Evolutionary conservation across 1,140 invertebrate species (phyloP).

Genomic region (Pseudomyrmex flavicornis): DNA sequence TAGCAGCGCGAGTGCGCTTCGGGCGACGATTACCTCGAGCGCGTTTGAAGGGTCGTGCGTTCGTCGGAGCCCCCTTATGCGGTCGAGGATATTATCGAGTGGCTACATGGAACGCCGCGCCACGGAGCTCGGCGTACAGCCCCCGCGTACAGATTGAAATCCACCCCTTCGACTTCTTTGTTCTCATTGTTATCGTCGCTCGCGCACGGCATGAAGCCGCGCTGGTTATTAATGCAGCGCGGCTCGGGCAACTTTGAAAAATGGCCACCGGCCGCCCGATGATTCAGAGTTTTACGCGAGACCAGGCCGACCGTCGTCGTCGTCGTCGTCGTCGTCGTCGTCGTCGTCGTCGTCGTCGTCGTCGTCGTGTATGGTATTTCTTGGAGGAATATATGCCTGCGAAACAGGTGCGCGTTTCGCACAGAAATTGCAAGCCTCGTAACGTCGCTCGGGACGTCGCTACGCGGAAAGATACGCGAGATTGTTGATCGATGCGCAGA

Average conservation of each 20-base stretch:
- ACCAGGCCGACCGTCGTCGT: conserved; percentile 59
- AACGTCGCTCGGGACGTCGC: conserved; percentile 21
- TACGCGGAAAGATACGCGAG: conserved; percentile 47
- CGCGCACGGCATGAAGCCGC: conserved; percentile 70
- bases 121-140: conserved; percentile 50
- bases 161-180: conserved; percentile 71
- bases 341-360: conserved; percentile 20
- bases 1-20: neutral
- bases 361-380: conserved; percentile 61
- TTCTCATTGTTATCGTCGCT: conserved; percentile 73
- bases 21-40: conserved; percentile 36
- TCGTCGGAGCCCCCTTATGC: conserved; percentile 57
- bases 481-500: conserved; percentile 51
- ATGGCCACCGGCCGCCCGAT: conserved; percentile 68
- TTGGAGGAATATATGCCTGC: conserved; percentile 62
- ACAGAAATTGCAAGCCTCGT: conserved; percentile 40
- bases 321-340: neutral
- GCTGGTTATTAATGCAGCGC: conserved; percentile 72
- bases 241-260: conserved; percentile 72
- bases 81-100: conserved; percentile 63
- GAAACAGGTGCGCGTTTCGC: conserved; percentile 72
- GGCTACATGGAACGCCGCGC: conserved; percentile 44
- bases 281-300: conserved; percentile 74
- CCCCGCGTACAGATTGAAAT: conserved; percentile 72
- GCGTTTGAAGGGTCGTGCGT: conserved; percentile 44